Evolutionary conservation across 2,113 vertebrate species (phyloP).

Genomic region (Paraplagusia blochii): DNA sequence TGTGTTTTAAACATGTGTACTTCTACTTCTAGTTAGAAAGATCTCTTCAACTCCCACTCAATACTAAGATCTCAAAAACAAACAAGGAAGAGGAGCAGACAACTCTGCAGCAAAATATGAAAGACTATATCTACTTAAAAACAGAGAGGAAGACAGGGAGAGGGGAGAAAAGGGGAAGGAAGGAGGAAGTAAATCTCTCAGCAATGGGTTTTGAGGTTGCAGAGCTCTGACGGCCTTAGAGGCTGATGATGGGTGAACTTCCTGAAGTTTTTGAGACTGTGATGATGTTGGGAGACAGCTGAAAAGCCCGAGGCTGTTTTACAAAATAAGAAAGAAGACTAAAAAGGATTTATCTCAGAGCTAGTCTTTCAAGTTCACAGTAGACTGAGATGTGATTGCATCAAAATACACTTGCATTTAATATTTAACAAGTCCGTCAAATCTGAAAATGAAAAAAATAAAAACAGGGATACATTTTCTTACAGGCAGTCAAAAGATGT

Average conservation of each 20-base stretch:
- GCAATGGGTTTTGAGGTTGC: conserved; percentile 34
- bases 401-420: background rate
- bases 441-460: background rate
- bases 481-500: conserved; percentile 3
- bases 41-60: conserved; percentile 10
- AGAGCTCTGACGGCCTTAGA: conserved; percentile 41
- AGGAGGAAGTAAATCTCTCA: conserved; percentile 15
- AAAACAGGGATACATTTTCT: background rate
- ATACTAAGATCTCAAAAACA: conserved; percentile 8
- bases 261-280: conserved; percentile 48
- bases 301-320: conserved; percentile 32
- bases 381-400: conserved; percentile 6
- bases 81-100: conserved; percentile 13
- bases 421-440: no score
- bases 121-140: conserved; percentile 17
- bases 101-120: conserved; percentile 19
- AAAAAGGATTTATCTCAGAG: conserved; percentile 31
- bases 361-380: conserved; percentile 1
- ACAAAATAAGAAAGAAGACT: conserved; percentile 32
- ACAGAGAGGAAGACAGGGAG: conserved; percentile 2
- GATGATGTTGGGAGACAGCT: conserved; percentile 53
- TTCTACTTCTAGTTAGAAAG: conserved; percentile 24
- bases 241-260: conserved; percentile 42
- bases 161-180: background rate
- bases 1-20: conserved; percentile 49